A percentile compares a stretch with the other conserved stretches of the same genome.
These are phyloP conservation scores for Orius insidiosus DNA, from an alignment of 1,140 invertebrate species.

Conservation along the genomic window DNA sequence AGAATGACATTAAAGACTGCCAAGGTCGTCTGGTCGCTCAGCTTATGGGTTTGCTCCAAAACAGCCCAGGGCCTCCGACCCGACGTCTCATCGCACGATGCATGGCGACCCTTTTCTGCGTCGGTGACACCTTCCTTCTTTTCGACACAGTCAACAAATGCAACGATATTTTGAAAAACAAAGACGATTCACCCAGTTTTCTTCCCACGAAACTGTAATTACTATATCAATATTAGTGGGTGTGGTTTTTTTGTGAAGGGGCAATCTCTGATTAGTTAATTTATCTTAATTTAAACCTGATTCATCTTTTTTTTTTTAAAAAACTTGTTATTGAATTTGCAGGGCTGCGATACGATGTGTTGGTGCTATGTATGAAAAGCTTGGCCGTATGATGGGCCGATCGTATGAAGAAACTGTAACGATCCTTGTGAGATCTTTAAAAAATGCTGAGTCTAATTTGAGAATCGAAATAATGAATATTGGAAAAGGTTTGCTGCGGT, in stretches of 20 bases:
- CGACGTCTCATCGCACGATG: constrained; percentile 81
- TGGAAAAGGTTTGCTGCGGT: constrained; percentile 80
- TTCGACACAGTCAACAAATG: constrained; percentile 97
- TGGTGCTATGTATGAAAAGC: constrained; percentile 92
- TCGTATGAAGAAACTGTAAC: constrained; percentile 93
- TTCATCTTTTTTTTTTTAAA: constrained; percentile 6
- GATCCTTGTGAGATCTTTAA: constrained; percentile 75
- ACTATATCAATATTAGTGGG: too few relatives aligned
- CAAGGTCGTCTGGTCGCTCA: constrained; percentile 93
- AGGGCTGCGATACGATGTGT: constrained; percentile 94
- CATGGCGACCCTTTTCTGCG: constrained; percentile 86
- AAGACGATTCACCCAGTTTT: constrained; percentile 92
- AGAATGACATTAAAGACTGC: constrained; percentile 91
- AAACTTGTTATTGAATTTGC: constrained; percentile 26
- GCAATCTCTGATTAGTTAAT: too few relatives aligned
- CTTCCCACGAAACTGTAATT: constrained; percentile 87
- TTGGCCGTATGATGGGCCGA: constrained; percentile 94
- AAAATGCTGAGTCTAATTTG: constrained; percentile 89
- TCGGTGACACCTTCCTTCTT: constrained; percentile 90
- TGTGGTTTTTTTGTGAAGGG: too few relatives aligned
- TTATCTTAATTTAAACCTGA: too few relatives aligned
- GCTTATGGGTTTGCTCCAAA: constrained; percentile 71
- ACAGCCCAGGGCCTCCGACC: constrained; percentile 83
- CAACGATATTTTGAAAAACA: constrained; percentile 92
- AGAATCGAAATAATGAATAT: constrained; percentile 93